Percentiles rank a stretch among this genome's conserved stretches.
Evolutionary conservation across 2,888 invertebrate species (phyloP).

Genomic region (Cheilosia pagana): DNA sequence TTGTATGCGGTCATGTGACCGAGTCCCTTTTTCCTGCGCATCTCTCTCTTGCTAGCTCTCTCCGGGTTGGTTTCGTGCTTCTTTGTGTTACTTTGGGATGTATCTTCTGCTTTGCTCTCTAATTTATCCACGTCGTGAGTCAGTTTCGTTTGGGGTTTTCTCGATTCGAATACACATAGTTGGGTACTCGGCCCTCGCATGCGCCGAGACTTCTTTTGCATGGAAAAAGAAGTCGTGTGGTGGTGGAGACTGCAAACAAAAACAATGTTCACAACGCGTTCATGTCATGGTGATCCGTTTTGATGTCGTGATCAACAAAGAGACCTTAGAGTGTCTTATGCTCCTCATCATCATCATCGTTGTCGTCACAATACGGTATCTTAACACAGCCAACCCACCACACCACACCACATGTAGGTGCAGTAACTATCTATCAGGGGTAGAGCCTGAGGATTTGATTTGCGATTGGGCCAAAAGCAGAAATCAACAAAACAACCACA

Average conservation of each 20-base stretch:
- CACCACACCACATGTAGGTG: conserved; percentile 51
- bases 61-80: conserved; percentile 46
- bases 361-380: conserved; percentile 50
- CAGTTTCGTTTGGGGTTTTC: conserved; percentile 50
- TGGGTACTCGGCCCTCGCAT: conserved; percentile 25
- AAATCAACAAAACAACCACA: conserved; percentile 49
- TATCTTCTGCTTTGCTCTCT: conserved; percentile 51
- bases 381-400: conserved; percentile 43
- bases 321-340: conserved; percentile 48
- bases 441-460: conserved; percentile 21
- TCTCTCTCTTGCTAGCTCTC: conserved; percentile 40
- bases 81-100: conserved; percentile 47
- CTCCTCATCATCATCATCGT: conserved; percentile 15
- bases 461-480: conserved; percentile 16
- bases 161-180: conserved; percentile 30
- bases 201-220: conserved; percentile 46
- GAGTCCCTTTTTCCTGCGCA: conserved; percentile 42
- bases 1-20: conserved; percentile 62
- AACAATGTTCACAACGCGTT: conserved; percentile 59
- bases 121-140: conserved; percentile 75
- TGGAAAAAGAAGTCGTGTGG: conserved; percentile 62
- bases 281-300: conserved; percentile 73
- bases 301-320: conserved; percentile 74
- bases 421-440: conserved; percentile 20
- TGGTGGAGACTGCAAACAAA: conserved; percentile 30